These are phyloP conservation scores for Argopecten irradians DNA, from an alignment of 1,140 invertebrate species.

Conservation along the genomic window DNA sequence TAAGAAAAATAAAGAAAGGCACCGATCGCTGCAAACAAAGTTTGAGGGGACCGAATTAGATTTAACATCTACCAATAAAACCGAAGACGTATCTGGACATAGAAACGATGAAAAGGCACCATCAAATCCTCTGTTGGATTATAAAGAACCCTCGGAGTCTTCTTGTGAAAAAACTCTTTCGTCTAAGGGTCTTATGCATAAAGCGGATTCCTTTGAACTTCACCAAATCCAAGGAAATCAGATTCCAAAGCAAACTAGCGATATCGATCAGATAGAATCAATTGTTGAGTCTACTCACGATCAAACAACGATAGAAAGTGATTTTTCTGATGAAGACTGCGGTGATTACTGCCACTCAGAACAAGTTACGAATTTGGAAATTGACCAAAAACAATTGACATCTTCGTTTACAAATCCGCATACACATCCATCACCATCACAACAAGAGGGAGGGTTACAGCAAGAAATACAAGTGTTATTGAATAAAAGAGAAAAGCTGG, in stretches of 20 bases:
- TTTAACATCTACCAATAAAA: no score
- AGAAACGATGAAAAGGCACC: not conserved
- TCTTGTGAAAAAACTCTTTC: not conserved
- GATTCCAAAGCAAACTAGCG: not conserved
- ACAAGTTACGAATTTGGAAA: not conserved
- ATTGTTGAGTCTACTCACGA: not conserved
- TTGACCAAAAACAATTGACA: not conserved
- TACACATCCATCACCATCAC: not conserved
- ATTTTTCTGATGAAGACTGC: not conserved
- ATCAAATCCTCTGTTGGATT: not conserved
- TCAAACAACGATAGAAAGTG: constrained; percentile 21
- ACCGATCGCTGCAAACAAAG: no score
- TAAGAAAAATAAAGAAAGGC: no score
- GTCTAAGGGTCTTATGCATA: not conserved
- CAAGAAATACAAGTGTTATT: not conserved
- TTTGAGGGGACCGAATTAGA: no score
- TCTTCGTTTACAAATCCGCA: no score
- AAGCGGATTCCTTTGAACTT: not conserved
- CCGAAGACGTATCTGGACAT: not conserved
- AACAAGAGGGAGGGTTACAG: not conserved
- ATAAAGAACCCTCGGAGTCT: not conserved
- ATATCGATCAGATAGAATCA: not conserved
- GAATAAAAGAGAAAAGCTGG: not conserved
- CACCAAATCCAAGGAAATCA: not conserved
- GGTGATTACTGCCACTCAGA: not conserved